Percentiles rank a stretch among this genome's conserved stretches.
These are phyloP conservation scores for Spondyliosoma cantharus DNA, from an alignment of 2,797 vertebrate species.

Conservation along the genomic window DNA sequence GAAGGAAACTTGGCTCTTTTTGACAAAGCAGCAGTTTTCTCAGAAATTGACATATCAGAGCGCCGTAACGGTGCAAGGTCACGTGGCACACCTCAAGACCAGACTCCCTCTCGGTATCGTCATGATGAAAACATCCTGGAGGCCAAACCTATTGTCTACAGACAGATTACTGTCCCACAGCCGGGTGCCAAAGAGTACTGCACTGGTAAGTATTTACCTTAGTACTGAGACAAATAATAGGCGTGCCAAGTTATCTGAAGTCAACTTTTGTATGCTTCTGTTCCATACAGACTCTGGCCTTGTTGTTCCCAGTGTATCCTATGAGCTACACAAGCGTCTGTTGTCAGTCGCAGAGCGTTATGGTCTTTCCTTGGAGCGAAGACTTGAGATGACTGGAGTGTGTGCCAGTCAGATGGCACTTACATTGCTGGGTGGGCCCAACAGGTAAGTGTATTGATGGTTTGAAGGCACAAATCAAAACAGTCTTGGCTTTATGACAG, in stretches of 20 bases:
- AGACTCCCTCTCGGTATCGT: conserved; percentile 89
- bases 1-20: conserved; percentile 98
- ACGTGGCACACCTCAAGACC: conserved; percentile 90
- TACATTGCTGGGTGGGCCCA: conserved; percentile 95
- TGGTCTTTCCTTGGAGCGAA: conserved; percentile 92
- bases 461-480: background rate
- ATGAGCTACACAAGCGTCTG: conserved; percentile 94
- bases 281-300: conserved; percentile 86
- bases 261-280: conserved; percentile 7
- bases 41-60: conserved; percentile 94
- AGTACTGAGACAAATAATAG: background rate
- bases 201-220: conserved; percentile 78
- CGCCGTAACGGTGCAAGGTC: conserved; percentile 90
- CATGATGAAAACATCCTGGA: conserved; percentile 98
- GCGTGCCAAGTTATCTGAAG: conserved; percentile 59
- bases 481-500: background rate
- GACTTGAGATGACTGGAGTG: conserved; percentile 96
- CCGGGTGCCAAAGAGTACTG: conserved; percentile 92
- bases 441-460: conserved; percentile 86
- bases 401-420: conserved; percentile 99
- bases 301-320: conserved; percentile 94
- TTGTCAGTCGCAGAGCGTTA: conserved; percentile 91
- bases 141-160: conserved; percentile 93
- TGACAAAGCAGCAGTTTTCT: conserved; percentile 97
- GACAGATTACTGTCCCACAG: conserved; percentile 94